phyloP scores from a whole-genome alignment of 2,113 vertebrate species.

The Chionomys nivalis region DNA sequence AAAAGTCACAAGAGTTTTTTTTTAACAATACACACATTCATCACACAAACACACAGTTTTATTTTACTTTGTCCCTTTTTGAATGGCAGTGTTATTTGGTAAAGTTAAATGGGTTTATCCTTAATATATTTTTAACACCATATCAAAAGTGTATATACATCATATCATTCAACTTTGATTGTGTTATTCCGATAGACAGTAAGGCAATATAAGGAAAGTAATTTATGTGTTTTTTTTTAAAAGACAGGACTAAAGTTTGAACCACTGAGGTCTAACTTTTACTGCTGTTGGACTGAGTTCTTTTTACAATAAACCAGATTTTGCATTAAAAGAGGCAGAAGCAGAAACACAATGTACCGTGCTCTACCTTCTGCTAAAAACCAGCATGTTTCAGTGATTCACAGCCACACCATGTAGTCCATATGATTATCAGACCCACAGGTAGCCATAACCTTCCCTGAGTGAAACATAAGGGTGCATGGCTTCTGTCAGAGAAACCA shows the following conservation, averaged over 20 bases:
- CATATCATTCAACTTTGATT: not conserved
- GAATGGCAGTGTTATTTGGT: not conserved
- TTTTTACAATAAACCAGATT: not conserved
- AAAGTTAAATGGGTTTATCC: not conserved
- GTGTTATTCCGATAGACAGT: not conserved
- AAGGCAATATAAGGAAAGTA: not conserved
- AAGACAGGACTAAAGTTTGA: not conserved
- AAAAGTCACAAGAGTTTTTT: constrained; percentile 19
- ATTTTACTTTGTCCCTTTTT: not conserved
- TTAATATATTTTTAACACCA: not conserved
- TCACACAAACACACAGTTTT: not conserved
- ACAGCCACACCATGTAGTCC: not conserved
- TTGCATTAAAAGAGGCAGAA: not conserved
- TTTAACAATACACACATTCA: not conserved
- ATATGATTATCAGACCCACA: not conserved
- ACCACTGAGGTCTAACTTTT: not conserved
- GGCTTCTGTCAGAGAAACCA: constrained; percentile 35
- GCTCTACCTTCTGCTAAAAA: not conserved
- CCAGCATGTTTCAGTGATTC: not conserved
- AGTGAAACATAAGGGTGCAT: not conserved
- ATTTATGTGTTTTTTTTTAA: constrained; percentile 26
- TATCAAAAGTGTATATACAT: not conserved
- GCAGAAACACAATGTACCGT: accelerated
- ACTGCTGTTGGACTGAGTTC: not conserved
- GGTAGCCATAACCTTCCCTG: constrained; percentile 10